Percentiles rank a stretch among this genome's conserved stretches.
Evolutionary conservation across 2,797 vertebrate genomes (phyloP).

Genomic region (Rachycentron canadum): DNA sequence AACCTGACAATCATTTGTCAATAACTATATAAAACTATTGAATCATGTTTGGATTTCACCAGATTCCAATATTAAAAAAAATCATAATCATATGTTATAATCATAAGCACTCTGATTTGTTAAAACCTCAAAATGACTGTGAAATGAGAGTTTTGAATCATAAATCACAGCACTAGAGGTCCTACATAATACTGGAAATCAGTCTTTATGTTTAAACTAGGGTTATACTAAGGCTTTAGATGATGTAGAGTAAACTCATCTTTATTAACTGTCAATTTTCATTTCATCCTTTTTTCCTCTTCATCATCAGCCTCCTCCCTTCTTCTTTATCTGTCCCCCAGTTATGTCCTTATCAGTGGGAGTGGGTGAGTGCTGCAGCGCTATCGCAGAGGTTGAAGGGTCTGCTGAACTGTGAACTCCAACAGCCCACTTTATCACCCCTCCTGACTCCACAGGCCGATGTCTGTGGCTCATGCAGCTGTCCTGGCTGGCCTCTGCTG

Average conservation of each 20-base stretch:
- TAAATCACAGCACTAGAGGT: neutral
- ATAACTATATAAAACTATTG: neutral
- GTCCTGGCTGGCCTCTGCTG: conserved; percentile 7
- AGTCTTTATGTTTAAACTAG: neutral
- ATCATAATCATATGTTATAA: neutral
- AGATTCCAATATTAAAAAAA: neutral
- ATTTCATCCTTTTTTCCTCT: conserved; percentile 14
- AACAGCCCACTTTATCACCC: conserved; percentile 55
- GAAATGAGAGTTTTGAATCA: neutral
- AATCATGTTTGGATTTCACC: neutral
- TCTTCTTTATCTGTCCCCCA: conserved; percentile 38
- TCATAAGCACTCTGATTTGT: neutral
- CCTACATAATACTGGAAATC: neutral
- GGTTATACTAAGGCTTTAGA: neutral
- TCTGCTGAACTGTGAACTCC: conserved; percentile 68
- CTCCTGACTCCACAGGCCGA: conserved; percentile 31
- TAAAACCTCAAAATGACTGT: neutral
- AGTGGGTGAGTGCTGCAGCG: conserved; percentile 39
- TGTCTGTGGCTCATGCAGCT: conserved; percentile 53
- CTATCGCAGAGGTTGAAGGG: conserved; percentile 64
- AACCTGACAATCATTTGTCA: too few species aligned
- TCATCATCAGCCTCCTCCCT: neutral
- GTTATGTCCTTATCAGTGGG: conserved; percentile 38
- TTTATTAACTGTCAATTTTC: conserved; percentile 17
- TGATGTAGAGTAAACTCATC: neutral